Base-by-base conservation (phyloP, 2,888 invertebrate genomes). In the Lasiommata megera region DNA sequence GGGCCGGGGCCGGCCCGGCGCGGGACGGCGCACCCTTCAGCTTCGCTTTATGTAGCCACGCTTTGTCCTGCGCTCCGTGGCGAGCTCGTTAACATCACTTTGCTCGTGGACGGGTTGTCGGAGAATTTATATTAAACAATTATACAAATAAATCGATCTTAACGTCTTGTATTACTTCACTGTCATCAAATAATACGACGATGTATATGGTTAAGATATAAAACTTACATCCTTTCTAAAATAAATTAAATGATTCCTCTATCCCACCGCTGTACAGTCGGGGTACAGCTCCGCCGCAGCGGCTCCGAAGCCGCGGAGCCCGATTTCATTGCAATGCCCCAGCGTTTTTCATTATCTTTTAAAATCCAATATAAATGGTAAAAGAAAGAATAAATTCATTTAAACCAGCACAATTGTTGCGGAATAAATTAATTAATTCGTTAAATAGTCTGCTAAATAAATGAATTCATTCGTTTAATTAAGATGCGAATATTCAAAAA, bases 361-460 rank as follows among this genome's bases (percentile, higher is more conserved):
- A 18, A 43, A 43, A 46, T 46, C 14, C 12, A 18, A 50, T 47
- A 40, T 2, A 53, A 47, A 41, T 31, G 12, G 47, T 41, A 48
- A 58, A 38, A 23, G 23, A 23, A 23, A 23, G 3, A 23, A 23
- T 53, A 36, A 43, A 28, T 17, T 55, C 46, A 52, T 46, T 50
- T 28, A 34, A 43, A 57, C 43, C 18, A 31, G 38, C 46, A 37
- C 34, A 37, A 46, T 41, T 50, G 50, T 36, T 50, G 11, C 18
- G 12, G 50, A 53, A 60, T 50, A 56, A 53, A 54, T 60, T 54
- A 57, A 57, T 60, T 60, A 54, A 28, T 37, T 28, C 9, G 38
- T 17, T 48, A 40, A 38, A 38, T 48, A 23, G 38, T 11, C 34
- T 46, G 36, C 41, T 28, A 47, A 47, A 60, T 57, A 57, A 56